Percentiles rank a stretch among this genome's conserved stretches.
Evolutionary conservation across 2,113 vertebrate species (phyloP).

Genomic region (Hucho hucho): DNA sequence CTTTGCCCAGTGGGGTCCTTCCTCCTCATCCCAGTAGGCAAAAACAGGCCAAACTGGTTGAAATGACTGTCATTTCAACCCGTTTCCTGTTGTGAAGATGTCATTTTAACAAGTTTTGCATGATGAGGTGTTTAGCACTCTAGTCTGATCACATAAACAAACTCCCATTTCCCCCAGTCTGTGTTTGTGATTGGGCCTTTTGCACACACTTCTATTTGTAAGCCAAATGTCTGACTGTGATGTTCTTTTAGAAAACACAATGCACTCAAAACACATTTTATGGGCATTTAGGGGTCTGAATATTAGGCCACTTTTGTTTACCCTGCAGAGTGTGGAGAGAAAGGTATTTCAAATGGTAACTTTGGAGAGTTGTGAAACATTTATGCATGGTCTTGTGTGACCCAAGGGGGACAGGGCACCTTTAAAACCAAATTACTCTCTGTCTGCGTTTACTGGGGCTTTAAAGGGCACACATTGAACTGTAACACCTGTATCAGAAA

Average conservation of each 20-base stretch:
- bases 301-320: background rate
- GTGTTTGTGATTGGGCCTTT: too few relatives aligned
- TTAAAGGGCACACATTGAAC: background rate
- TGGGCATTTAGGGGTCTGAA: background rate
- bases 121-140: too few relatives aligned
- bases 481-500: too few relatives aligned
- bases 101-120: too few relatives aligned
- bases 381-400: background rate
- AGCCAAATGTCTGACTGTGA: background rate
- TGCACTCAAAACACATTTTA: background rate
- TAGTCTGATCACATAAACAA: too few relatives aligned
- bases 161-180: too few relatives aligned
- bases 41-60: too few relatives aligned
- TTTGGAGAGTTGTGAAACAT: background rate
- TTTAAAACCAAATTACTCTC: conserved; percentile 19
- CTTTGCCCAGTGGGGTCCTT: too few relatives aligned
- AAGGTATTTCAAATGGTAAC: background rate
- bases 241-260: background rate
- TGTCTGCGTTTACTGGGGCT: conserved; percentile 1
- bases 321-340: background rate
- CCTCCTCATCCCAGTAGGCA: too few relatives aligned
- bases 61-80: too few relatives aligned
- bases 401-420: conserved; percentile 12
- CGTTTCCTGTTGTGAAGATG: too few relatives aligned
- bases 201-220: background rate